Evolutionary conservation across 2,888 invertebrate genomes (phyloP).

Genomic region (Gonocerus acuteangulatus): DNA sequence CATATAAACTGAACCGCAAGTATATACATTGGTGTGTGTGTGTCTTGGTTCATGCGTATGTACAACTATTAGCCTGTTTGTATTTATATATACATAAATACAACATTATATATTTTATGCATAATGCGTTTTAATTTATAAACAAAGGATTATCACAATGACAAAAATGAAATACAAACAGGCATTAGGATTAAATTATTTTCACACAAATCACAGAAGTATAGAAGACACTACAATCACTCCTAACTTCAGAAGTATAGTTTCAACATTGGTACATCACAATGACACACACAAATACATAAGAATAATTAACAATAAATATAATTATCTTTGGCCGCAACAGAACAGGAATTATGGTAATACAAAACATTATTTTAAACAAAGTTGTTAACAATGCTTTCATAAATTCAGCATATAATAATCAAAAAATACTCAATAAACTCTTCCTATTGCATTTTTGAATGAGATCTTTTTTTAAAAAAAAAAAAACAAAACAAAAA

Average conservation of each 20-base stretch:
- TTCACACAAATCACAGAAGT: slow-evolving; percentile 16
- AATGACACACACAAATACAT: background rate
- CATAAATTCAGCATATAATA: slow-evolving; percentile 9
- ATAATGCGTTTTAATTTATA: background rate
- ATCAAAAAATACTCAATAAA: slow-evolving; percentile 6
- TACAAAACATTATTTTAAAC: slow-evolving; percentile 9
- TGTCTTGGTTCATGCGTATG: too few relatives aligned
- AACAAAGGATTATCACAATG: slow-evolving; percentile 1
- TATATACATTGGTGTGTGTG: too few relatives aligned
- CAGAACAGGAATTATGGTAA: slow-evolving; percentile 33
- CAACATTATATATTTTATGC: background rate
- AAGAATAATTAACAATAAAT: slow-evolving; percentile 22
- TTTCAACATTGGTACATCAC: background rate
- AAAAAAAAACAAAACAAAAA: background rate
- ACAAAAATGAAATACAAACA: slow-evolving; percentile 13
- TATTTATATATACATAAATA: background rate
- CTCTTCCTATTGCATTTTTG: slow-evolving; percentile 13
- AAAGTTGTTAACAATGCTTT: slow-evolving; percentile 13
- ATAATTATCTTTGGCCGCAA: slow-evolving; percentile 34
- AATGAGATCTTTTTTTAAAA: slow-evolving; percentile 4
- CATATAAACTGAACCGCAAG: too few relatives aligned
- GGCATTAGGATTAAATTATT: background rate
- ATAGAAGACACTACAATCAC: slow-evolving; percentile 5
- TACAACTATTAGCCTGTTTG: background rate
- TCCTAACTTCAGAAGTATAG: slow-evolving; percentile 6